Evolutionary conservation across 2,888 invertebrate species (phyloP), one percentile per base, ranked within the genome.

Genomic region (Allygus modestus): DNA sequence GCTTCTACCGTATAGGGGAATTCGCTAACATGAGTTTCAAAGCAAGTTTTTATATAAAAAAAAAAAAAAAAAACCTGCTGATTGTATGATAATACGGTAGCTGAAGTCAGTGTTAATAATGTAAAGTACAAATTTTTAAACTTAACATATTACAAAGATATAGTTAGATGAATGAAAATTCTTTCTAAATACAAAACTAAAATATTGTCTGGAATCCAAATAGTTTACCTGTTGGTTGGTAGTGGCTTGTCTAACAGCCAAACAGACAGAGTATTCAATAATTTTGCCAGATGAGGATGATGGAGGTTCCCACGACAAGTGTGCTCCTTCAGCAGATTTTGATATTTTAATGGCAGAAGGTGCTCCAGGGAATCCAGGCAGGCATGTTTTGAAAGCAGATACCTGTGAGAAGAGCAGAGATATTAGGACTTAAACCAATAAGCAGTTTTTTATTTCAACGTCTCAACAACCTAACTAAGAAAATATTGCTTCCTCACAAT

Each of bases 321-420:
- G 97, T 28, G 99, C 99, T 54, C 99, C 99, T 88, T 99, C 98
- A 23, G 93, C 92, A 9, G 97, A 96, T 92, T 99, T 99, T 46
- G 97, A 97, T 89, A 99, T 99, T 92, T 99, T 99, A 88, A 99
- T 99, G 41, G 98, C 97, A 15, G 98, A 98, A 17, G 99, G 99
- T 5, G 99, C 99, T 28, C 99, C 99, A 1, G 99, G 99, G 90
- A 96, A 99, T 0, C 99, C 99, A n/a, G 99, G 99, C 87, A 99
- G 92, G 90, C 98, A 99, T 0, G 99, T 99, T 91, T 99, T 98
- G 91, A 99, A 99, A 69, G 98, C 98, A 0, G 96, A 95, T 87
- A 96, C 79, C 79, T 79, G 37, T 17, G 15, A 23, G 28, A 17
- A 46, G 12, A 46, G 11, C 61, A 61, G 61, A 7, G 9, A 28